Conservation (phyloP, 2,888 invertebrate species). For the Prosopocoilus inquinatus region DNA sequence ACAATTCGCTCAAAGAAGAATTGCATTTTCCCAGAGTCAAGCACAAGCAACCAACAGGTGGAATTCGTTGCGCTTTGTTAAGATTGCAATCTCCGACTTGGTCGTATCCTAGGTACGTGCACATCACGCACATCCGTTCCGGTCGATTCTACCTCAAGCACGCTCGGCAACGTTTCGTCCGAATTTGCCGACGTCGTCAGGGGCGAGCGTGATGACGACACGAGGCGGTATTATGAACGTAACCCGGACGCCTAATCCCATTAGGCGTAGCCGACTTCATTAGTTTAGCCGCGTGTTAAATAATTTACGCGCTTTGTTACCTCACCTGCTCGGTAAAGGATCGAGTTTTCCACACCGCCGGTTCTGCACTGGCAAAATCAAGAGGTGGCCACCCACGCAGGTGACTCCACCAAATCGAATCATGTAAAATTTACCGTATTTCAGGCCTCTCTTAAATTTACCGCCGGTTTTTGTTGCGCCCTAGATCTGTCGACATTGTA, state of each 20-base stretch:
- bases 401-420: too few species aligned
- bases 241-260: slow-evolving; percentile 31
- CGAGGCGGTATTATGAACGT: background rate
- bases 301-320: slow-evolving; percentile 41
- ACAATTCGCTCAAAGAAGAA: too few species aligned
- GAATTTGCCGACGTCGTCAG: too few species aligned
- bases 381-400: background rate
- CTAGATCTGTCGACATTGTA: too few species aligned
- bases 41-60: background rate
- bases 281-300: slow-evolving; percentile 40
- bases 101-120: background rate
- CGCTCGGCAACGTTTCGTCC: background rate
- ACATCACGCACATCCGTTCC: background rate
- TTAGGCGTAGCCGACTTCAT: slow-evolving; percentile 41
- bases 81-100: background rate
- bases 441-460: too few species aligned
- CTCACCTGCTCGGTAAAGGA: slow-evolving; percentile 24
- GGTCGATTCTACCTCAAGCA: background rate
- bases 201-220: background rate
- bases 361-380: slow-evolving; percentile 1
- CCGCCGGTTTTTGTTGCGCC: too few species aligned
- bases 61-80: background rate
- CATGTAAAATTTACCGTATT: too few species aligned
- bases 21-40: too few species aligned
- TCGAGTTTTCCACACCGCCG: slow-evolving; percentile 9